phyloP scores from a whole-genome alignment of 2,797 vertebrate species.

The Acridotheres tristis region DNA sequence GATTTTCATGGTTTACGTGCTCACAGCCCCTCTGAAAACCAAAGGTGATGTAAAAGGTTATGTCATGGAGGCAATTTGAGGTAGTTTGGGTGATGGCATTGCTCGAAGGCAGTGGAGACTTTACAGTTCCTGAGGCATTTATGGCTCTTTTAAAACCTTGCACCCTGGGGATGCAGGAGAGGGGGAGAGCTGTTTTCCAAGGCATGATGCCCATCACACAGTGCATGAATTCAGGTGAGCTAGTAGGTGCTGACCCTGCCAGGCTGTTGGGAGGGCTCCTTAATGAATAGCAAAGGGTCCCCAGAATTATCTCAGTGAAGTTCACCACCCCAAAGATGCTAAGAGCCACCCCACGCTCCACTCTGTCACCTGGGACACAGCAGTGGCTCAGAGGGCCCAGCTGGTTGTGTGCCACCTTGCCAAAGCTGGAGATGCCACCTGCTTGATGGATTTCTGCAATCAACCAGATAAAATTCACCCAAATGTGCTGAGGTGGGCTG shows the following conservation, averaged over 20 bases:
- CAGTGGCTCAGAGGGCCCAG: background rate
- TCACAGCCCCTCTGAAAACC: background rate
- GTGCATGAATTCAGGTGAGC: rapidly evolving
- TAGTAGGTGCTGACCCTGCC: rapidly evolving
- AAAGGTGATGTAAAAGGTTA: background rate
- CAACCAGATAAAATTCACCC: background rate
- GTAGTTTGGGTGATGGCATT: background rate
- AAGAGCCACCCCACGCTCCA: background rate
- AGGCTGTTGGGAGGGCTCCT: background rate
- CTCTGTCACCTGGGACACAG: background rate
- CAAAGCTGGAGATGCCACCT: background rate
- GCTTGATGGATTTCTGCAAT: background rate
- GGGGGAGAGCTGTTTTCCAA: background rate
- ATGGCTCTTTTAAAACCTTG: conserved; percentile 22
- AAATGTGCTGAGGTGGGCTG: rapidly evolving
- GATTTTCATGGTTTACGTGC: background rate
- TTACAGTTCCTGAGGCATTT: background rate
- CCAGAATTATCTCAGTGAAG: rapidly evolving
- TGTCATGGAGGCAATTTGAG: background rate
- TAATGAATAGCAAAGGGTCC: background rate
- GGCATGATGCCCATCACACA: background rate
- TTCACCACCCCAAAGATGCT: background rate
- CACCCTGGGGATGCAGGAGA: background rate
- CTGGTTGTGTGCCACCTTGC: background rate
- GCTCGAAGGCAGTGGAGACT: background rate